phyloP scores from a whole-genome alignment of 2,797 vertebrate genomes.

The Poeciliopsis presidionis region DNA sequence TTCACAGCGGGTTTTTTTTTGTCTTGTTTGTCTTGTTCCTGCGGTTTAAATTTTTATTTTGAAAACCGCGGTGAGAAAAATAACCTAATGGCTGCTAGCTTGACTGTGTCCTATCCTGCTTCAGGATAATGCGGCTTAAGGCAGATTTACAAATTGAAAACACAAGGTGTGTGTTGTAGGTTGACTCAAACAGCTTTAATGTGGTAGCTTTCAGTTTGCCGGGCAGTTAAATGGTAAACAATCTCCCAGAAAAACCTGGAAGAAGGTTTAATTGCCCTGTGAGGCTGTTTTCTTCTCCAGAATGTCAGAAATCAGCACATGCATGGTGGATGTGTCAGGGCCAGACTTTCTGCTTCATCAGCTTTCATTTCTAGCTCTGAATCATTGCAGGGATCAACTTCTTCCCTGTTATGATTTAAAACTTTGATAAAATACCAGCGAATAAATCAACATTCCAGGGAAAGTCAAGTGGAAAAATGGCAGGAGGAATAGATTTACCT shows the following conservation, averaged over 20 bases:
- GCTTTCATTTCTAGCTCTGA: slow-evolving; percentile 52
- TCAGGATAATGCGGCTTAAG: slow-evolving; percentile 80
- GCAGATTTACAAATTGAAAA: slow-evolving; percentile 63
- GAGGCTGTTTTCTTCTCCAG: neutral
- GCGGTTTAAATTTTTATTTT: slow-evolving; percentile 29
- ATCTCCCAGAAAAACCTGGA: neutral
- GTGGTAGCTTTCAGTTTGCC: neutral
- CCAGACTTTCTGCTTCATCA: slow-evolving; percentile 57
- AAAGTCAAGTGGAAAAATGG: neutral
- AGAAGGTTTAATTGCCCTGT: neutral
- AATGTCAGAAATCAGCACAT: neutral
- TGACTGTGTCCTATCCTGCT: slow-evolving; percentile 58
- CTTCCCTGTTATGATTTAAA: slow-evolving; percentile 39
- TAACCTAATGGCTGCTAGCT: accelerated
- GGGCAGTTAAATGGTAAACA: neutral
- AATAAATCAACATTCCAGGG: slow-evolving; percentile 34
- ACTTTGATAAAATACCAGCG: slow-evolving; percentile 13
- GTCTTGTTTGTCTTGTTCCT: too few relatives aligned
- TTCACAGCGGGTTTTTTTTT: accelerated
- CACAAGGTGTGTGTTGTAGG: slow-evolving; percentile 23
- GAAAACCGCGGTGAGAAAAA: neutral
- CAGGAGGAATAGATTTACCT: neutral
- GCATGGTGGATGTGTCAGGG: slow-evolving; percentile 47
- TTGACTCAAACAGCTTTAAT: neutral
- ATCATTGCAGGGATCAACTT: slow-evolving; percentile 47